Base-by-base conservation (phyloP, 2,113 vertebrate genomes). In the Vidua chalybeata region DNA sequence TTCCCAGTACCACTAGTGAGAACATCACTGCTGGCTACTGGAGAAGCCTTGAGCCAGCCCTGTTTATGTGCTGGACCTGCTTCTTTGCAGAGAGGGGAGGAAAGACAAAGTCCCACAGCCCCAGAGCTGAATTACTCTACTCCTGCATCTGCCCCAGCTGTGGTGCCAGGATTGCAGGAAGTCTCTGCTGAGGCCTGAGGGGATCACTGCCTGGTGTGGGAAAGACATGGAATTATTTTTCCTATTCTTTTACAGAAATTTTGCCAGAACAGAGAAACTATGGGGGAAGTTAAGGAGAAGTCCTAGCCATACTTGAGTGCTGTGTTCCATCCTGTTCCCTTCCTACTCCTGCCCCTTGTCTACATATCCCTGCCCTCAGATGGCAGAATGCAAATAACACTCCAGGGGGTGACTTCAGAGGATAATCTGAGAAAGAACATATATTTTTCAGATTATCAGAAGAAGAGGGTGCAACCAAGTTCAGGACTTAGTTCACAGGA, bases 141-240 rank as follows among this genome's bases (percentile, higher is more conserved):
- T 30, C 28, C 14, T 54, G 24, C 24, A 13, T 35, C 56, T 71
- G 31, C 62, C 17, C 66, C 1, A 2, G 1, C 0, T 2, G 27
- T 33, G 14, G 18, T 11, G 37, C 37, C 73, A 84, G 68, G 27
- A 39, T 15, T 31, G 56, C 82, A 54, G 43, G n/a, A 58, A 72
- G 33, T 51, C 39, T 68, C 79, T 48, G 23, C 33, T 43, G 24
- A 13, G 46, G 45, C 48, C n/a, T 8, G 10, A 16, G 17, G 21
- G 15, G 26, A 63, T 59, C 45, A 10, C 0, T 30, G 21, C 49
- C 59, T 37, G 33, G 2, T 27, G 11, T 9, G 33, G 49, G 31
- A 78, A 74, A 81, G 10, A 54, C 45, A 39, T 4, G 3, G 22
- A 43, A 19, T 63, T 58, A 33, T 63, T 72, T 30, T 69, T 8